These are phyloP conservation scores for Serinus canaria DNA, from an alignment of 2,113 vertebrate species.

Conservation along the genomic window DNA sequence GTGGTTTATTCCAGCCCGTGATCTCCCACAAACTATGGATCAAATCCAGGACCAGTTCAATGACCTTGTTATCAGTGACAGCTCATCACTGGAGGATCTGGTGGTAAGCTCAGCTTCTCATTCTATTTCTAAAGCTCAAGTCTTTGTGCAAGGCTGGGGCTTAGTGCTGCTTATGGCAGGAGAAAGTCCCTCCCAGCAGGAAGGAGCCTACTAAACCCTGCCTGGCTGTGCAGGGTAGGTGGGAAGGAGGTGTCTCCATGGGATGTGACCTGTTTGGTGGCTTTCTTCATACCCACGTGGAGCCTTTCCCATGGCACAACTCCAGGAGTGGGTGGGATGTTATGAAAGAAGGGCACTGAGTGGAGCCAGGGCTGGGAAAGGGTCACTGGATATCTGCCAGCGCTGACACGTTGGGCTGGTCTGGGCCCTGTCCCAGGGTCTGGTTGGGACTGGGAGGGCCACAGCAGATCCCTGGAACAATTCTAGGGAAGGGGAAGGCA, in stretches of 20 bases:
- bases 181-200: not conserved
- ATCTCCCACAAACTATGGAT: constrained; percentile 83
- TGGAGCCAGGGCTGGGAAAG: not conserved
- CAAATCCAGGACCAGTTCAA: constrained; percentile 88
- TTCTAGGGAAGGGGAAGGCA: not conserved
- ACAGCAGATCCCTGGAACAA: not conserved
- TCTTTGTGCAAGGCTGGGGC: not conserved
- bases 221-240: not conserved
- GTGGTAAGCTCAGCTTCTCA: constrained; percentile 76
- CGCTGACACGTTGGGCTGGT: fast-evolving
- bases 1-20: constrained; percentile 92
- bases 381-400: not conserved
- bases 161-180: not conserved
- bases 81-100: constrained; percentile 79
- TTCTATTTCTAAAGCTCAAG: not conserved
- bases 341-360: not conserved
- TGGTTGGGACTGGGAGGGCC: not conserved
- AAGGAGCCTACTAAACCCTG: not conserved
- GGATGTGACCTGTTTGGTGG: not conserved
- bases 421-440: not conserved
- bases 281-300: not conserved
- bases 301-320: not conserved
- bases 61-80: constrained; percentile 83
- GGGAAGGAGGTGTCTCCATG: not conserved
- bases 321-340: not conserved